Percentiles rank a stretch among this genome's conserved stretches.
Conservation (phyloP, 2,113 vertebrate genomes). For the Galbula dea region DNA sequence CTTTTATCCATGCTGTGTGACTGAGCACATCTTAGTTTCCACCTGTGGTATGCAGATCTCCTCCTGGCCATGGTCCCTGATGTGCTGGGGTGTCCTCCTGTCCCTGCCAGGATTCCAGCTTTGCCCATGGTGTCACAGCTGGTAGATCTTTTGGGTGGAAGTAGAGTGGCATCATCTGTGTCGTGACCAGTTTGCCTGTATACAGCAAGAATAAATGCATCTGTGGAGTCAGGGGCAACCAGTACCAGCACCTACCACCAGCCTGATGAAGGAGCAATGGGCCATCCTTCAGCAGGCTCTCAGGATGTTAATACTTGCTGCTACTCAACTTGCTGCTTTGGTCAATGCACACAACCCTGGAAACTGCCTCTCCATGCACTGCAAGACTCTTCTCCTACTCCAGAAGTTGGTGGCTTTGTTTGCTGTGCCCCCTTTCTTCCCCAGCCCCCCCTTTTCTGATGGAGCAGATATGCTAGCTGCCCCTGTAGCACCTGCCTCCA, state of each 20-base stretch:
- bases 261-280: background rate
- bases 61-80: accelerated
- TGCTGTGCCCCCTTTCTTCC: background rate
- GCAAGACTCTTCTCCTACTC: background rate
- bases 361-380: background rate
- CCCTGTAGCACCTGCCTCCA: accelerated
- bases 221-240: background rate
- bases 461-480: background rate
- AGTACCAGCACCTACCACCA: background rate
- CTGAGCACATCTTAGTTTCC: background rate
- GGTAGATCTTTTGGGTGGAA: background rate
- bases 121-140: background rate
- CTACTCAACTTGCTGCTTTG: background rate
- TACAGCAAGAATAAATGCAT: background rate
- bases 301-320: background rate
- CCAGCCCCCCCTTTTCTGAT: background rate
- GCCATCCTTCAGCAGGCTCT: background rate
- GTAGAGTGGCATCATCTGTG: background rate
- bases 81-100: background rate
- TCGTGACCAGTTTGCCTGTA: background rate
- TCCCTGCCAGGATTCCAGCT: background rate
- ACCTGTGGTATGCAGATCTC: background rate
- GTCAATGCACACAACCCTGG: background rate
- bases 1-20: background rate
- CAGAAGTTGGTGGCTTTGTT: background rate